Percentiles rank a stretch among this genome's conserved stretches.
phyloP scores from a whole-genome alignment of 1,140 invertebrate genomes.

The Tetranychus urticae region DNA sequence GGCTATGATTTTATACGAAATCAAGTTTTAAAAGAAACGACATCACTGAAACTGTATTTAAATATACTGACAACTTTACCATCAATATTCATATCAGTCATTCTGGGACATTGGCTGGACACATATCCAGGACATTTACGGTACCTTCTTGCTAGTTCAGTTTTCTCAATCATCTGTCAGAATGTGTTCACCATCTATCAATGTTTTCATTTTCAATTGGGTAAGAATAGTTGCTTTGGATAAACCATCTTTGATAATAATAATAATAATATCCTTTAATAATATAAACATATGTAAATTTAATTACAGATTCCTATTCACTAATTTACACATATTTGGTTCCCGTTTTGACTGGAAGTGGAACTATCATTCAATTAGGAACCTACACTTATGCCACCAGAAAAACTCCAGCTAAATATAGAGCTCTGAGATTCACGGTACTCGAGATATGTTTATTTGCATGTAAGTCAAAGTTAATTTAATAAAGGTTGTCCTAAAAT shows the following conservation, averaged over 20 bases:
- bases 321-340: no score
- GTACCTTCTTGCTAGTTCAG: background rate
- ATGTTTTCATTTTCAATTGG: background rate
- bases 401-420: background rate
- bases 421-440: constrained; percentile 2
- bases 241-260: no score
- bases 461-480: background rate
- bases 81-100: no score
- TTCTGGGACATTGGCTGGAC: constrained; percentile 1
- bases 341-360: no score
- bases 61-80: no score
- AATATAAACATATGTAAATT: no score
- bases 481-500: background rate
- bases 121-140: background rate
- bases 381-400: background rate
- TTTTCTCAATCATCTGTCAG: background rate
- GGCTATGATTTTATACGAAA: no score
- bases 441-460: constrained; percentile 2
- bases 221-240: background rate
- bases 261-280: no score
- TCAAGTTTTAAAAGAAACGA: no score
- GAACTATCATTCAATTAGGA: no score
- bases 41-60: no score
- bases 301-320: no score
- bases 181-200: background rate